Percentiles rank a stretch among this genome's conserved stretches.
Evolutionary conservation across 1,140 invertebrate genomes (phyloP).

Genomic region (Eupeodes corollae): DNA sequence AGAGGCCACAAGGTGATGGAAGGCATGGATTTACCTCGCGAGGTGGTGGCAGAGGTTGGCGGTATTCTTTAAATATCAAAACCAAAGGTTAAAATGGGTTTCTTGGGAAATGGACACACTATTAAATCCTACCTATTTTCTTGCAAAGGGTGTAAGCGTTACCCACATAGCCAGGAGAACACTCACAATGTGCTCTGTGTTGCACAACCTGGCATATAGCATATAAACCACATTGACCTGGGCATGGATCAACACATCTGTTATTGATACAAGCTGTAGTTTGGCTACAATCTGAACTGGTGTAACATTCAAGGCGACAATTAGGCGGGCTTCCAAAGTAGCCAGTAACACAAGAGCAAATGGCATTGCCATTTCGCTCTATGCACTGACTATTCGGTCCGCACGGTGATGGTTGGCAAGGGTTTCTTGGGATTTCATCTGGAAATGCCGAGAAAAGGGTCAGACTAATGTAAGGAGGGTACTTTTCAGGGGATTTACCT

Average conservation of each 20-base stretch:
- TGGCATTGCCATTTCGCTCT: conserved; percentile 55
- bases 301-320: conserved; percentile 63
- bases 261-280: conserved; percentile 63
- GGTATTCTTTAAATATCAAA: conserved; percentile 6
- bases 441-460: background rate
- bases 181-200: conserved; percentile 62
- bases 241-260: conserved; percentile 70
- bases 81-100: conserved; percentile 34
- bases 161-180: conserved; percentile 57
- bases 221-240: conserved; percentile 60
- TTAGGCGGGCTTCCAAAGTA: conserved; percentile 60
- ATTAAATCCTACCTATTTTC: conserved; percentile 46
- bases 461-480: background rate
- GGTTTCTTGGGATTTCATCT: conserved; percentile 37
- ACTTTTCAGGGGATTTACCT: no score
- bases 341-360: conserved; percentile 59
- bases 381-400: conserved; percentile 66
- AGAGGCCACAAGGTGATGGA: conserved; percentile 64
- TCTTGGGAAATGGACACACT: conserved; percentile 36
- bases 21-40: conserved; percentile 49
- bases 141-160: conserved; percentile 66
- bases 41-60: conserved; percentile 4
- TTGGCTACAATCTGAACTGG: conserved; percentile 59
- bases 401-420: conserved; percentile 63
- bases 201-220: conserved; percentile 60